A percentile compares a stretch with the other conserved stretches of the same genome.
Evolutionary conservation across 2,888 invertebrate species (phyloP).

Genomic region (Oligia strigilis): DNA sequence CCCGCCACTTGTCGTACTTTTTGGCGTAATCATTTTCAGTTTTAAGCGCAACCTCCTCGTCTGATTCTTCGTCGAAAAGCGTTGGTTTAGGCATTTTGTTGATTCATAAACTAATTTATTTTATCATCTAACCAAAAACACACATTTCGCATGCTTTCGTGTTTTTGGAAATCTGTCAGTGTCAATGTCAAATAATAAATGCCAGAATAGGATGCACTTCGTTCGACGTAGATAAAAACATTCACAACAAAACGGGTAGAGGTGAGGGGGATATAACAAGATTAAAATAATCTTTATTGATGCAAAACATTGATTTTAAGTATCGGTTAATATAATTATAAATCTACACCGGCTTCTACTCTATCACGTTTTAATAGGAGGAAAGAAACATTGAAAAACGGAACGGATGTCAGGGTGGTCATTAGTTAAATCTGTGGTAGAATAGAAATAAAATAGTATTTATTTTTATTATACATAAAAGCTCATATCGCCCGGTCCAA

Average conservation of each 20-base stretch:
- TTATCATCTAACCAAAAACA: conserved; percentile 50
- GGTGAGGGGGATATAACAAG: no score
- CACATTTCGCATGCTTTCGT: conserved; percentile 23
- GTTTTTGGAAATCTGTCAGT: conserved; percentile 35
- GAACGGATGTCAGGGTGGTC: neutral
- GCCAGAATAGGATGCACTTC: neutral
- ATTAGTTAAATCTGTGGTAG: neutral
- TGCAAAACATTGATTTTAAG: no score
- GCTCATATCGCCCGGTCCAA: no score
- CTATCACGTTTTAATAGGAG: neutral
- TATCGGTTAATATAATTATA: no score
- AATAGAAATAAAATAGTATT: neutral
- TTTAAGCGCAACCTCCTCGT: conserved; percentile 90
- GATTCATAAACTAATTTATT: conserved; percentile 17
- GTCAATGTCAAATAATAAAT: conserved; percentile 1
- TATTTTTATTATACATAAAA: no score
- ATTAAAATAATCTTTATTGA: no score
- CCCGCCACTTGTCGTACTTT: conserved; percentile 95
- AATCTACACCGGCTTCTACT: neutral
- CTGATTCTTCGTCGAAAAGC: conserved; percentile 91
- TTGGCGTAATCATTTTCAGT: conserved; percentile 96
- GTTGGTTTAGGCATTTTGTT: conserved; percentile 78
- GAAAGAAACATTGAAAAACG: neutral
- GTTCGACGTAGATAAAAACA: neutral
- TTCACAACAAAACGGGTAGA: no score